Percentiles rank a stretch among this genome's conserved stretches.
Evolutionary conservation across 2,113 vertebrate genomes (phyloP).

Genomic region (Amphiprion percula): DNA sequence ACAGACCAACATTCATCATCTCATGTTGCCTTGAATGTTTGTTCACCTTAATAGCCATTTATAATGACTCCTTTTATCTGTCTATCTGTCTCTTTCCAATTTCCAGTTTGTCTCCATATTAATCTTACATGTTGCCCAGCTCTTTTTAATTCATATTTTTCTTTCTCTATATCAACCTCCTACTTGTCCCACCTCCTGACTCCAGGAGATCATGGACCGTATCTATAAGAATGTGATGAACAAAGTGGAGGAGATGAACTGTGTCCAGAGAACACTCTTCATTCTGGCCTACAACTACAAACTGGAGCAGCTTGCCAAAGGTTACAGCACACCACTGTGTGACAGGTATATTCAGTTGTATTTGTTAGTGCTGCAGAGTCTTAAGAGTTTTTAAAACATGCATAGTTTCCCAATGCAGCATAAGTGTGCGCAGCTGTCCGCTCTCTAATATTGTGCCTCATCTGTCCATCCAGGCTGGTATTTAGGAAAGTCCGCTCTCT

Average conservation of each 20-base stretch:
- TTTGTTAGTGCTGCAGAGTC: too few species aligned
- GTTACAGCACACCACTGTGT: constrained; percentile 90
- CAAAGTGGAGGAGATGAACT: constrained; percentile 93
- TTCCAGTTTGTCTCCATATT: too few species aligned
- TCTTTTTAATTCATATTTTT: neutral
- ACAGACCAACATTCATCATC: neutral
- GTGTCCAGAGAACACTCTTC: constrained; percentile 91
- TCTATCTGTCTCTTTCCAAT: too few species aligned
- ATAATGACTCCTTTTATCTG: too few species aligned
- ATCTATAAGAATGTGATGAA: constrained; percentile 97
- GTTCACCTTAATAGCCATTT: too few species aligned
- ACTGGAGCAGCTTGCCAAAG: constrained; percentile 94
- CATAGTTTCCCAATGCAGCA: too few species aligned
- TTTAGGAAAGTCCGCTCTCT: constrained; percentile 92
- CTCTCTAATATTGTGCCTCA: neutral
- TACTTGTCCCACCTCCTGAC: neutral
- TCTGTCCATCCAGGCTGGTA: constrained; percentile 86
- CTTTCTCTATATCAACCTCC: neutral
- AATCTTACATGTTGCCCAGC: too few species aligned
- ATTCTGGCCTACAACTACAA: constrained; percentile 97
- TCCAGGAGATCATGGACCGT: constrained; percentile 96
- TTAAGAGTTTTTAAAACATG: neutral
- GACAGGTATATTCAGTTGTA: constrained; percentile 85
- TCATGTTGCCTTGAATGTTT: neutral
- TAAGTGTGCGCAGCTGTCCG: too few species aligned